Evolutionary conservation across 2,113 vertebrate species (phyloP).

Genomic region (Leptobrachium ailaonicum): DNA sequence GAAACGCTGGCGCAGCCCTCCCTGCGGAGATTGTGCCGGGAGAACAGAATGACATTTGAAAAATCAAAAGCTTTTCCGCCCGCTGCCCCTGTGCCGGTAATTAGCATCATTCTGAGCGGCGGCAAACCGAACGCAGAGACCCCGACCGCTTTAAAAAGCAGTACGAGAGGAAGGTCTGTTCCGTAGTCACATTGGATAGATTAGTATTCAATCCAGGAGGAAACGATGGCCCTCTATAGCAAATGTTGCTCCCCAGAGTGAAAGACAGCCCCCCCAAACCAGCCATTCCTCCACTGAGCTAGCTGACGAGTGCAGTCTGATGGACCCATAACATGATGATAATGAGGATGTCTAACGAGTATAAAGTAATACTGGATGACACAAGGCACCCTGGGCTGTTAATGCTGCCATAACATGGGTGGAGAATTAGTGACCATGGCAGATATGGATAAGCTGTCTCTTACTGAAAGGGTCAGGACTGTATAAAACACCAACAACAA

Average conservation of each 20-base stretch:
- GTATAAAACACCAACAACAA: no score
- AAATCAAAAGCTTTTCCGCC: constrained; percentile 32
- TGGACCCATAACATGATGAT: background rate
- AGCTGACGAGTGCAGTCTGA: background rate
- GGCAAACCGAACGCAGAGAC: background rate
- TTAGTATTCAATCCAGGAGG: constrained; percentile 1
- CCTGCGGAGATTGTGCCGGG: background rate
- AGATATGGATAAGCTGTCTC: no score
- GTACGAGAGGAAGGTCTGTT: background rate
- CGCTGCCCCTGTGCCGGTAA: constrained; percentile 12
- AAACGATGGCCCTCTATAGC: no score
- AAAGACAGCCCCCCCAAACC: background rate
- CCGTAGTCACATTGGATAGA: background rate
- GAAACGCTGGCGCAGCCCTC: background rate
- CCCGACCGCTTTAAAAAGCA: background rate
- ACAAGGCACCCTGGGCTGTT: no score
- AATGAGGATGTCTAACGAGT: no score
- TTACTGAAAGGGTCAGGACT: no score
- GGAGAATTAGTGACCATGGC: no score
- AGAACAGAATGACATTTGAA: constrained; percentile 22
- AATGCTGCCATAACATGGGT: no score
- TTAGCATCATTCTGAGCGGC: constrained; percentile 19
- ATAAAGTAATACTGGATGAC: no score
- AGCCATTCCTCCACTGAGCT: background rate
- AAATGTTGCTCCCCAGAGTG: no score